A percentile compares a stretch with the other conserved stretches of the same genome.
Conservation (phyloP, 1,140 invertebrate genomes). For the Drosophila arizonae region DNA sequence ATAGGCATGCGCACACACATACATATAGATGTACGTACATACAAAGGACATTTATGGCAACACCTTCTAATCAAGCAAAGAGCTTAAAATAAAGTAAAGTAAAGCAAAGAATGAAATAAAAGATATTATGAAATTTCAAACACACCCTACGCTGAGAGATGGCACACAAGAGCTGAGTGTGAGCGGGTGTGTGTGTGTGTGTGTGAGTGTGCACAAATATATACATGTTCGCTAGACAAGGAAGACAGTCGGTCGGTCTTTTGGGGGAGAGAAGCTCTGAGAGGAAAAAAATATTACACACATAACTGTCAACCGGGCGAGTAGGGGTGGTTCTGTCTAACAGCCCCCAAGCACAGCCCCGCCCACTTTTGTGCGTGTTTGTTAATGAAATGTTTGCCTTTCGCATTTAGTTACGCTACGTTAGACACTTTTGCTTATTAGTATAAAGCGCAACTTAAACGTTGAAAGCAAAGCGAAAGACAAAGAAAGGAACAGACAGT, state of each 20-base stretch:
- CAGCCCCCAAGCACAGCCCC: background rate
- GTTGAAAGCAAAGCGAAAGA: slow-evolving; percentile 43
- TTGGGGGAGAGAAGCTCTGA: background rate
- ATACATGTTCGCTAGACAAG: slow-evolving; percentile 21
- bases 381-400: slow-evolving; percentile 80
- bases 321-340: slow-evolving; percentile 13
- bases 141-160: slow-evolving; percentile 38
- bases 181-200: background rate
- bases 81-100: slow-evolving; percentile 81
- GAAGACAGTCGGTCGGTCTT: slow-evolving; percentile 41
- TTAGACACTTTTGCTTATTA: slow-evolving; percentile 81
- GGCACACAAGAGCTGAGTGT: slow-evolving; percentile 33
- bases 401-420: slow-evolving; percentile 78
- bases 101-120: slow-evolving; percentile 80
- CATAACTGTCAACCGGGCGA: slow-evolving; percentile 66
- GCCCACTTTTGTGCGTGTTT: slow-evolving; percentile 64
- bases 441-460: slow-evolving; percentile 77
- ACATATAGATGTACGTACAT: background rate
- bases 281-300: slow-evolving; percentile 65
- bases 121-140: slow-evolving; percentile 80
- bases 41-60: slow-evolving; percentile 74
- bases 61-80: slow-evolving; percentile 80
- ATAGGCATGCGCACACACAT: slow-evolving; percentile 1
- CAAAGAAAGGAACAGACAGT: slow-evolving; percentile 20
- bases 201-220: slow-evolving; percentile 21